Percentiles rank a stretch among this genome's conserved stretches.
These are phyloP conservation scores for Heliocidaris erythrogramma DNA, from an alignment of 35 echinoderm and acorn worm species.

Conservation along the genomic window DNA sequence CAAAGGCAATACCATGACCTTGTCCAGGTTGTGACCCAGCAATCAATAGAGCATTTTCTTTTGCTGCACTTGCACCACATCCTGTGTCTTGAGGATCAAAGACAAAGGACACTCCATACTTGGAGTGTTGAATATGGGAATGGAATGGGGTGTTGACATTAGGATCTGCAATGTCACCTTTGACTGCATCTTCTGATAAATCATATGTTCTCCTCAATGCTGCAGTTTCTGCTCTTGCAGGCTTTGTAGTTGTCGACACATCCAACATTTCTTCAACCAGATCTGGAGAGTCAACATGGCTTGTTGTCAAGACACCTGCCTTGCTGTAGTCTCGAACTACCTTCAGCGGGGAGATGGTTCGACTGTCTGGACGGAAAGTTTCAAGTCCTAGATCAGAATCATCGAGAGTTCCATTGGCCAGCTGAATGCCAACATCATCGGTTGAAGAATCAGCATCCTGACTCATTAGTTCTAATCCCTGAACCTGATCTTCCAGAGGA, in stretches of 20 bases:
- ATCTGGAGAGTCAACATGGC: neutral
- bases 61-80: neutral
- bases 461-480: neutral
- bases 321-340: constrained; percentile 26
- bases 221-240: neutral
- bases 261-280: neutral
- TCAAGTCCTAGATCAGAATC: constrained; percentile 52
- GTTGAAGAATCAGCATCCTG: constrained; percentile 22
- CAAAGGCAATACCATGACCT: constrained; percentile 9
- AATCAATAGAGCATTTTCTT: neutral
- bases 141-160: constrained; percentile 10
- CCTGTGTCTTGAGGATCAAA: constrained; percentile 29
- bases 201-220: constrained; percentile 18
- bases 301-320: neutral
- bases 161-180: neutral
- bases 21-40: neutral
- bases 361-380: constrained; percentile 52
- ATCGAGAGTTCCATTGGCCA: neutral
- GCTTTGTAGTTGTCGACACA: neutral
- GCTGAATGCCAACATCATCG: neutral
- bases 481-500: neutral
- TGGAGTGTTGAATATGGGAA: constrained; percentile 15
- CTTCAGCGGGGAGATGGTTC: constrained; percentile 54
- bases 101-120: neutral
- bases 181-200: neutral